Evolutionary conservation across 2,888 invertebrate species (phyloP).

Genomic region (Drosophila flavopinicola): DNA sequence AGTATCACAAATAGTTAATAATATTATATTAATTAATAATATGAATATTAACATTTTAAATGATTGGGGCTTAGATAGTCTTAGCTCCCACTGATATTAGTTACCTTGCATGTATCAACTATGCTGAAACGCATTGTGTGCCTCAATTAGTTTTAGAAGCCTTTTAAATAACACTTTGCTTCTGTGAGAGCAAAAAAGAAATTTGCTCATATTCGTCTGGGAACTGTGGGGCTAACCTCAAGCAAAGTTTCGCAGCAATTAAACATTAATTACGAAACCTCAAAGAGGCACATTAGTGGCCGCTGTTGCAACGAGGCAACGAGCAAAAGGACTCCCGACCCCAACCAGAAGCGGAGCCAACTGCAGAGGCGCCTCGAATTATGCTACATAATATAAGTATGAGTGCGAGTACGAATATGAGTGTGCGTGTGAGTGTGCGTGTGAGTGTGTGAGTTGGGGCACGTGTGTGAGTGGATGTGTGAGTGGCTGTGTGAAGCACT

Average conservation of each 20-base stretch:
- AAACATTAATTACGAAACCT: conserved; percentile 70
- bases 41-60: not conserved
- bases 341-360: conserved; percentile 14
- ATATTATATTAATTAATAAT: too few relatives aligned
- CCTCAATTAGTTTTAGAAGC: conserved; percentile 13
- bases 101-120: too few relatives aligned
- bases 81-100: too few relatives aligned
- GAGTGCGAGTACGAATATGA: conserved; percentile 13
- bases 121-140: conserved; percentile 19
- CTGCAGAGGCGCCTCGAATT: conserved; percentile 54
- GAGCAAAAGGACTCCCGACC: conserved; percentile 9
- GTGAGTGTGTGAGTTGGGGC: conserved; percentile 17
- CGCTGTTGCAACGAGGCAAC: conserved; percentile 48
- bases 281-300: conserved; percentile 73
- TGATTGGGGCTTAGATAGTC: too few relatives aligned
- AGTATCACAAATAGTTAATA: too few relatives aligned
- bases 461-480: conserved; percentile 15
- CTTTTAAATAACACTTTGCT: conserved; percentile 14
- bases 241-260: conserved; percentile 66
- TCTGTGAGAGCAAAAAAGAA: conserved; percentile 2
- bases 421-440: conserved; percentile 1
- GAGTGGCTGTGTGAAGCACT: conserved; percentile 22
- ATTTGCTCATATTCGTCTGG: conserved; percentile 21
- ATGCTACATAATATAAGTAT: conserved; percentile 49
- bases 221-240: conserved; percentile 44